phyloP scores from a whole-genome alignment of 1,140 invertebrate species.

The Drosophila asahinai region DNA sequence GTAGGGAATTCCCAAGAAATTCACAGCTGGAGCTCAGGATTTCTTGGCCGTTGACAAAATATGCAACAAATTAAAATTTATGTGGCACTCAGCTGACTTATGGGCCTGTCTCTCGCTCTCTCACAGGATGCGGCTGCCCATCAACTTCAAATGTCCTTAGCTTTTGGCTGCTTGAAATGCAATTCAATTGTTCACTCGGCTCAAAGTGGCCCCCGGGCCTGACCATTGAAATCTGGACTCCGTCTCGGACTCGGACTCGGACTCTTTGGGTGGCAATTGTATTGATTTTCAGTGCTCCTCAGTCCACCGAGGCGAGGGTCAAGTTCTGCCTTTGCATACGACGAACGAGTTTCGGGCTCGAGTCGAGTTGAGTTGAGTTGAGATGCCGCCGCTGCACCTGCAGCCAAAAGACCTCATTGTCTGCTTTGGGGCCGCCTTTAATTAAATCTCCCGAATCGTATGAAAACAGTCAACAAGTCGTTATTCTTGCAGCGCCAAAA shows the following conservation, averaged over 20 bases:
- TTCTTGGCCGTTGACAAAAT: slow-evolving; percentile 83
- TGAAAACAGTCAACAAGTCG: slow-evolving; percentile 83
- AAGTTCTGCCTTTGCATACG: slow-evolving; percentile 57
- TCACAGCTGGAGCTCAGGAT: slow-evolving; percentile 77
- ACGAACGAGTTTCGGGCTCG: slow-evolving; percentile 1
- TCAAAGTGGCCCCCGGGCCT: slow-evolving; percentile 13
- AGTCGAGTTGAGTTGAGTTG: slow-evolving; percentile 11
- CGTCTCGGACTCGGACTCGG: slow-evolving; percentile 1
- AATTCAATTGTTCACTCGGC: slow-evolving; percentile 79
- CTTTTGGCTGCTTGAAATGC: slow-evolving; percentile 69
- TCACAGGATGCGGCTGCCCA: slow-evolving; percentile 75
- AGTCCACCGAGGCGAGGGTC: slow-evolving; percentile 49
- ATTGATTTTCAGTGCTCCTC: slow-evolving; percentile 61
- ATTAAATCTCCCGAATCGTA: slow-evolving; percentile 84
- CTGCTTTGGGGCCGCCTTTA: slow-evolving; percentile 79
- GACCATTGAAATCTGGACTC: slow-evolving; percentile 44
- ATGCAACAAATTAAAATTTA: slow-evolving; percentile 85
- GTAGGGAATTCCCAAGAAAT: slow-evolving; percentile 85
- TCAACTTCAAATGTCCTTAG: slow-evolving; percentile 81
- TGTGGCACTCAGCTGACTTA: slow-evolving; percentile 73
- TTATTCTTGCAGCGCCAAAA: slow-evolving; percentile 65
- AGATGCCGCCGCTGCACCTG: slow-evolving; percentile 61
- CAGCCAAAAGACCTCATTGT: slow-evolving; percentile 73
- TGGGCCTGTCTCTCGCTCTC: slow-evolving; percentile 32
- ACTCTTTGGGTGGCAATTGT: slow-evolving; percentile 79